Evolutionary conservation across 2,888 invertebrate genomes (phyloP), one percentile per base, ranked within the genome.

Genomic region (Agrotis ipsilon): DNA sequence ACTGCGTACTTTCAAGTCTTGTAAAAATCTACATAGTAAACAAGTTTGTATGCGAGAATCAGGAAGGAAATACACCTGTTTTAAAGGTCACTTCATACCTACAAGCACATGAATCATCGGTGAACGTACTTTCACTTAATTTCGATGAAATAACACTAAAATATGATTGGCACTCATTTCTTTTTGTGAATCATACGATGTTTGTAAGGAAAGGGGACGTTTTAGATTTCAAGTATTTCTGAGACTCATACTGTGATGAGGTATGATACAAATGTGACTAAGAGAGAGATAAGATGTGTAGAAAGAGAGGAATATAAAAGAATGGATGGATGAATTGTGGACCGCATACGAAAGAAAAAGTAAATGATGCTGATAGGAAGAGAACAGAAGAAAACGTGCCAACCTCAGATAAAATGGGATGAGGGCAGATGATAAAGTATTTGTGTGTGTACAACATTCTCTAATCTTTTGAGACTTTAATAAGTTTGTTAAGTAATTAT

Each of bases 31-130:
- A 51, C 75, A 59, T 54, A 48, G 11, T 39, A 64, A 81, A 64
- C 77, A 32, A 49, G 59, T 61, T 67, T 48, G 24, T 19, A 46
- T 45, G 43, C 58, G 51, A 54, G 27, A 61, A 62, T 61, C 76
- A 72, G 83, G 82, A 82, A 84, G 84, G 82, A 83, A 83, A 60
- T 70, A 52, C 79, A 84, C 80, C 58, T 82, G 84, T 68, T 80
- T 57, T 59, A 83, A 84, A 84, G 82, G 84, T 82, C 68, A 68
- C 62, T 58, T 32, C 62, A 21, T 49, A 24, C 43, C 27, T 63
- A 27, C 39, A 39, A 11, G 9, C 39, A 39, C 46, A 58, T 84
- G 82, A 84, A 64, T 80, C 84, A 82, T 21, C 18, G 11, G 62
- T 21, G 55, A 58, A 65, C 54, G n/a, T 55, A 84, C 83, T 83